Conservation (phyloP, 2,113 vertebrate genomes). For the Hippocampus comes region DNA sequence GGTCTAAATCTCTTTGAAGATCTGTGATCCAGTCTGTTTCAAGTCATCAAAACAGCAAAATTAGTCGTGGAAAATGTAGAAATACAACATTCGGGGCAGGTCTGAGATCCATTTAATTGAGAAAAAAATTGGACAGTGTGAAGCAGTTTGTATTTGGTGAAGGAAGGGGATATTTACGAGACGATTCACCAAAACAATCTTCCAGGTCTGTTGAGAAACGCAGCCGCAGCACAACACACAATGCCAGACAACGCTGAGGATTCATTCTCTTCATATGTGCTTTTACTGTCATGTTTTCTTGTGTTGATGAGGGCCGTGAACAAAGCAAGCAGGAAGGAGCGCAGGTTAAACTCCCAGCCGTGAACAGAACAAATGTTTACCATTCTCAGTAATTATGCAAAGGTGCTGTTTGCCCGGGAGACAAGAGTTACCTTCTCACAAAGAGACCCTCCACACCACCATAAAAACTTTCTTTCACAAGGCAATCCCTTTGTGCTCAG, state of each 20-base stretch:
- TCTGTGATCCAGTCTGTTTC: too few species aligned
- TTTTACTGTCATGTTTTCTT: conserved; percentile 59
- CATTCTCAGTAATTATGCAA: conserved; percentile 63
- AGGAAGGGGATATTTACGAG: conserved; percentile 39
- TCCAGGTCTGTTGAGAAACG: conserved; percentile 51
- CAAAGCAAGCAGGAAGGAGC: conserved; percentile 47
- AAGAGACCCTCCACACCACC: conserved; percentile 26
- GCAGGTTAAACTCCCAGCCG: conserved; percentile 60
- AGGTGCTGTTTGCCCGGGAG: conserved; percentile 66
- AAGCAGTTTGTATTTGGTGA: conserved; percentile 13
- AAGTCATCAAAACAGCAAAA: not conserved
- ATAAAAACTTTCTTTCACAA: conserved; percentile 37
- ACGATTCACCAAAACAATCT: conserved; percentile 58
- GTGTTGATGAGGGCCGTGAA: conserved; percentile 51
- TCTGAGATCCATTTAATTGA: conserved; percentile 48
- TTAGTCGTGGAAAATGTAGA: not conserved
- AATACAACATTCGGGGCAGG: not conserved
- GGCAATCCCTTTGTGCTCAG: conserved; percentile 46
- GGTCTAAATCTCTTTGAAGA: too few species aligned
- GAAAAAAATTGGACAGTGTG: conserved; percentile 36
- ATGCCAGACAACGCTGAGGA: conserved; percentile 18
- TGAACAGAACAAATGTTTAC: conserved; percentile 71
- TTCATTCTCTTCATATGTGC: conserved; percentile 22
- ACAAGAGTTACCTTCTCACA: conserved; percentile 59
- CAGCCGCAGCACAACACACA: conserved; percentile 42